Evolutionary conservation across 2,888 invertebrate genomes (phyloP), one percentile per base, ranked within the genome.

Genomic region (Calliphora vomitoria): DNA sequence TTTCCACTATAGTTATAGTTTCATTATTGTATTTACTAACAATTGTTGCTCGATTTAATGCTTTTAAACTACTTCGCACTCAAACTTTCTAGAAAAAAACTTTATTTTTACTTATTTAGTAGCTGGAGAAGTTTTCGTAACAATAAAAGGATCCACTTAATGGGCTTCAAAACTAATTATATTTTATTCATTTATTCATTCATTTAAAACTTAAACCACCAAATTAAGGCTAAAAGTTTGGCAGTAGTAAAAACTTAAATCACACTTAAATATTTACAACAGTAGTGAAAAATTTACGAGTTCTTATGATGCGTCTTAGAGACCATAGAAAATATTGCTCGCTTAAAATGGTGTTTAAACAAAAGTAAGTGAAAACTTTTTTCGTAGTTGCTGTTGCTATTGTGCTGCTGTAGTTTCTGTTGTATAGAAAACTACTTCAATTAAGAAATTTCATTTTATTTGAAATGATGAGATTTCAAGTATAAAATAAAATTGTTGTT

Each of bases 381-480:
- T n/a, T 6, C 11, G 20, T 18, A 18, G 15, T 50, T 69, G 41
- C 31, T 62, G 15, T 3, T 38, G 13, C 18, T 38, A n/a, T 1
- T 41, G 41, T 41, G 10, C 10, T 71, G 15, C 20, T 74, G 8
- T n/a, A n/a, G n/a, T n/a, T n/a, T n/a, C 13, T 69, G 55, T 66
- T 80, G 31, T 35, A 8, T 44, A 8, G 60, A 82, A 81, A 72
- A 80, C 82, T 66, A 79, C 87, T 85, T 87, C 82, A 87, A 85
- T 87, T 85, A 85, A 80, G 82, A 87, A 82, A 82, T 82, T 85
- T 82, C 64, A 75, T 74, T 72, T 58, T 68, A 78, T 68, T 82
- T 78, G n/a, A 78, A 84, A 80, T 68, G 79, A 82, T 69, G 79
- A 85, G 85, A 85, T 82, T 87, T 87, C 75, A 85, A 79, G 85